These are phyloP conservation scores for Apostichopus parvimensis DNA, from an alignment of 35 echinoderm and acorn worm genomes.

Conservation along the genomic window DNA sequence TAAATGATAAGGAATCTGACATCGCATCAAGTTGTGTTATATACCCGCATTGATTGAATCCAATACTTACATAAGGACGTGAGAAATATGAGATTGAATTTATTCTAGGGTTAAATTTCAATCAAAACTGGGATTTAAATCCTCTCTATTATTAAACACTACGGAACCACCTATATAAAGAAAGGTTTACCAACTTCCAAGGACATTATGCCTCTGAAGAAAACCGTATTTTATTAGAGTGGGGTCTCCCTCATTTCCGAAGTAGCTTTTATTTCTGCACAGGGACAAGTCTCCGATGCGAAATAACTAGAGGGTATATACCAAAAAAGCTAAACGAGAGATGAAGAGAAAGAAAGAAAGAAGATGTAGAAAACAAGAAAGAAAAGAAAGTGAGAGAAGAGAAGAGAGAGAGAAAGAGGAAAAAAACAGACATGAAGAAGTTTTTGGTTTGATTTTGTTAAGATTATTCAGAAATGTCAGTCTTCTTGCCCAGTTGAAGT, in stretches of 20 bases:
- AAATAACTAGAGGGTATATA: background rate
- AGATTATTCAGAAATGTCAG: background rate
- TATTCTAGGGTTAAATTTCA: background rate
- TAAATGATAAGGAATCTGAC: too few species aligned
- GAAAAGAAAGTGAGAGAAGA: background rate
- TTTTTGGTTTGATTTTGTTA: background rate
- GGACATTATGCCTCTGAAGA: background rate
- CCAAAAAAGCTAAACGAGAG: background rate
- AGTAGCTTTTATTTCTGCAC: background rate
- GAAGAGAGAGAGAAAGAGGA: background rate
- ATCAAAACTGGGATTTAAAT: conserved; percentile 1
- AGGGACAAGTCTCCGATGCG: background rate
- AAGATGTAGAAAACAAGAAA: background rate
- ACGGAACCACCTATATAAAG: background rate
- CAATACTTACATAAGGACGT: background rate
- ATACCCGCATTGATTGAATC: background rate
- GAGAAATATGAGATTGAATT: background rate
- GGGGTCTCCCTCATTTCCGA: conserved; percentile 14
- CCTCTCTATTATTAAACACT: background rate
- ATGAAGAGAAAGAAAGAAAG: background rate
- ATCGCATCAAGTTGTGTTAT: background rate
- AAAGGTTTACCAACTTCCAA: background rate
- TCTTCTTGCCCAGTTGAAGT: background rate
- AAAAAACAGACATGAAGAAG: background rate
- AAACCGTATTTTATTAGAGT: conserved; percentile 23